Evolutionary conservation across 1,140 invertebrate species (phyloP).

Genomic region (Drosophila sp.): DNA sequence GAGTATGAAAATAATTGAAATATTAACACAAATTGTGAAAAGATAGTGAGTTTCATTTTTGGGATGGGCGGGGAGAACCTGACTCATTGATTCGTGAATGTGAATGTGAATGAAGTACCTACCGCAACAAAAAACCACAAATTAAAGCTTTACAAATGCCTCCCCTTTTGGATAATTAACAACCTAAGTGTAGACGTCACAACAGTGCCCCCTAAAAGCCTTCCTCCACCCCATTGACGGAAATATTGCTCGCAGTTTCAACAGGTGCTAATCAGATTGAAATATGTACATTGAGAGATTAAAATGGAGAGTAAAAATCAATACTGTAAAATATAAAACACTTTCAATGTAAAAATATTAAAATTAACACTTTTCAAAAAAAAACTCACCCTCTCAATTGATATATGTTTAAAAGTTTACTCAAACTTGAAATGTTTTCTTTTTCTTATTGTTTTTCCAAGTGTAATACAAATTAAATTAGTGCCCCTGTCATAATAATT

Average conservation of each 20-base stretch:
- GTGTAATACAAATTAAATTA: slow-evolving; percentile 54
- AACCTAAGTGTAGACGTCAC: slow-evolving; percentile 25
- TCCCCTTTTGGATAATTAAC: slow-evolving; percentile 6
- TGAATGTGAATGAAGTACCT: slow-evolving; percentile 1
- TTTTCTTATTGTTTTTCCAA: too few species aligned
- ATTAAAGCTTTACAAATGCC: slow-evolving; percentile 13
- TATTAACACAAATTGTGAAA: slow-evolving; percentile 18
- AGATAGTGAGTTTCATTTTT: background rate
- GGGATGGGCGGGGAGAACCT: background rate
- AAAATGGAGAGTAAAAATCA: too few species aligned
- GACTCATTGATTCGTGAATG: slow-evolving; percentile 4
- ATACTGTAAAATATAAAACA: too few species aligned
- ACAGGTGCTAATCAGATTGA: slow-evolving; percentile 53
- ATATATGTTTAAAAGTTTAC: too few species aligned
- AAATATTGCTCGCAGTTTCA: slow-evolving; percentile 46
- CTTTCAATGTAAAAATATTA: too few species aligned
- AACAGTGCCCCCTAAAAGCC: slow-evolving; percentile 11
- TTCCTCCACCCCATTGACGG: slow-evolving; percentile 22
- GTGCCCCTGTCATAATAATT: slow-evolving; percentile 63
- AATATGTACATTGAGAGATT: slow-evolving; percentile 32
- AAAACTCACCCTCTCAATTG: too few species aligned
- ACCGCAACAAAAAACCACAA: slow-evolving; percentile 54
- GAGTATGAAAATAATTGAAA: background rate
- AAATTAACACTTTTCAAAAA: too few species aligned
- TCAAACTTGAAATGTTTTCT: too few species aligned